Evolutionary conservation across 2,888 invertebrate genomes (phyloP), one percentile per base, ranked within the genome.

Genomic region (Drosophila seclusa): DNA sequence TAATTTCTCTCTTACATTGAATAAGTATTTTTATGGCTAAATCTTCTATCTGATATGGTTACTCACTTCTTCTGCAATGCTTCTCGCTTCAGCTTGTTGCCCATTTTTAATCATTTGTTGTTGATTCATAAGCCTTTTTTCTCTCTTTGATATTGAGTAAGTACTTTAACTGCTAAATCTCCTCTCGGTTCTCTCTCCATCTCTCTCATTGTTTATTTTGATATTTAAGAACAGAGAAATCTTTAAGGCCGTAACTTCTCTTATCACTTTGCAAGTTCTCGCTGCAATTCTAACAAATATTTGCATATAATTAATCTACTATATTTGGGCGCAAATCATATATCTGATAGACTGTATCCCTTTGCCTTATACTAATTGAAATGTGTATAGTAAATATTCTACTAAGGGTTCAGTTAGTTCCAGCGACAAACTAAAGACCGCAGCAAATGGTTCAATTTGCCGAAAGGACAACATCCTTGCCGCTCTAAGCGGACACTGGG

Each of bases 401-500:
- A 2, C n/a, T 40, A 10, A 40, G 40, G n/a, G n/a, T 21, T 40
- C 40, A 11, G 11, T 11, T 11, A 42, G 42, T 11, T n/a, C 2
- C 7, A 27, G 27, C 3, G 11, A 27, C 16, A 16, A 29, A 13
- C 16, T 8, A 8, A 1, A n/a, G 55, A 38, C 4, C 4, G 7
- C 27, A 27, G 7, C n/a, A 40, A 38, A 57, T 57, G 38, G n/a
- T 21, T 16, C n/a, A 40, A 57, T 40, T 40, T 40, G 3, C 40
- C 55, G 29, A 31, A 40, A 57, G 5, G 55, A 40, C n/a, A 57
- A 57, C 55, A 57, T 29, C 8, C 16, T 21, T 31, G 31, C 16
- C 10, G 16, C 31, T 31, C 42, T 31, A 18, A 48, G 48, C 58
- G 48, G 48, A 59, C 50, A 29, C 34, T 59, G 60, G 49, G 49